Base-by-base conservation (phyloP, 2,113 vertebrate species). In the Rhinoderma darwinii region DNA sequence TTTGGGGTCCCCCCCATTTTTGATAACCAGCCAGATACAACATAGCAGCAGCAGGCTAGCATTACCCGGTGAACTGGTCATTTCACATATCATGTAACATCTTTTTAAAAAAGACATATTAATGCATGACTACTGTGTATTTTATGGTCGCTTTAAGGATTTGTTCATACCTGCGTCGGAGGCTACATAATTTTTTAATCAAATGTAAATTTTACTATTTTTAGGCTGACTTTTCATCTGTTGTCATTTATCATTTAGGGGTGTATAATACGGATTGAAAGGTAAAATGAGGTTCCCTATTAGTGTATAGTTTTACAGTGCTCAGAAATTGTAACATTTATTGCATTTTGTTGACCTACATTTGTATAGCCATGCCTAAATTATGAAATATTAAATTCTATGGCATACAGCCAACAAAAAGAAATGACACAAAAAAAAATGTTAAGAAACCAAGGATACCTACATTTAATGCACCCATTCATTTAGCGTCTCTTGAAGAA, bases 401-500 rank as follows among this genome's bases (percentile, higher is more conserved):
- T 66, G n/a, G n/a, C 32, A 15, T 66, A 30, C 10, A 30, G 27
- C 61, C 61, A 66, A 77, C 61, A 66, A 77, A 44, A 35, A 54
- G 44, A 78, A 43, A 78, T 54, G 27, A 54, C 32, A 78, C 22
- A 22, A 77, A n/a, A 27, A 78, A 77, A 78, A 56, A 54, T 72
- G 17, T 4, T 37, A 56, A 18, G 20, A 79, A 56, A 47, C 41
- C 43, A 83, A 70, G 10, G 17, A 68, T 35, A 44, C 15, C 63
- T 44, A 7, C 27, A 63, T 83, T 83, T 25, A 72, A 77, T 76
- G 9, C n/a, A 39, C 0, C 0, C 3, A 8, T 72, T 47, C 14
- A 90, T 14, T 25, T 89, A 35, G 25, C 88, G 88, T 88, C 56
- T 77, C 11, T 37, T 87, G 75, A 73, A 88, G 88, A 82, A 50